Percentiles rank a stretch among this genome's conserved stretches.
Evolutionary conservation across 1,140 invertebrate genomes (phyloP).

Genomic region (Monochamus saltuarius): DNA sequence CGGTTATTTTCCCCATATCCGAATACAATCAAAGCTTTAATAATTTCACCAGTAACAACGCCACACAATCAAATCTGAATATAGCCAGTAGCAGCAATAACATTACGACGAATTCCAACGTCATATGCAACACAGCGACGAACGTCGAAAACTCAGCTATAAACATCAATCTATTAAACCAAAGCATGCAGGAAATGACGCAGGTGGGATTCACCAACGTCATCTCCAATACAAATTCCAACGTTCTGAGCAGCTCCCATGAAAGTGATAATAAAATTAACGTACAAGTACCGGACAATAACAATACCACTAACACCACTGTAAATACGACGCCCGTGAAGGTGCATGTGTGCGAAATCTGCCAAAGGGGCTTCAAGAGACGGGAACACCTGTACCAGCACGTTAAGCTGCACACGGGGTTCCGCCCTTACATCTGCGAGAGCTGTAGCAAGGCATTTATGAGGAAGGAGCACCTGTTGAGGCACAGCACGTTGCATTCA

Average conservation of each 20-base stretch:
- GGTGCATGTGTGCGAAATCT: conserved; percentile 57
- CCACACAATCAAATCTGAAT: conserved; percentile 18
- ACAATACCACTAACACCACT: conserved; percentile 3
- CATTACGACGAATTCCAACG: background rate
- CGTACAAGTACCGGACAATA: conserved; percentile 8
- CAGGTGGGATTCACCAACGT: conserved; percentile 15
- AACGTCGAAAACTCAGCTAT: conserved; percentile 26
- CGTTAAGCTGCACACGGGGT: conserved; percentile 69
- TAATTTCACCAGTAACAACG: conserved; percentile 14
- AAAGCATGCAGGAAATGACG: conserved; percentile 20
- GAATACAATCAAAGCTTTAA: conserved; percentile 19
- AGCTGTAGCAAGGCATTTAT: conserved; percentile 72
- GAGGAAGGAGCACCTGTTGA: conserved; percentile 68
- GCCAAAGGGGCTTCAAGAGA: conserved; percentile 61
- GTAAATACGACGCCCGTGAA: conserved; percentile 15
- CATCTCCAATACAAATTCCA: conserved; percentile 12
- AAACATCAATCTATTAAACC: conserved; percentile 29
- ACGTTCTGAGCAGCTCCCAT: background rate
- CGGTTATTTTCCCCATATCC: conserved; percentile 24
- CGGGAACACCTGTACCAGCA: conserved; percentile 63
- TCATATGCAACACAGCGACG: conserved; percentile 15
- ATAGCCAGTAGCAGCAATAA: conserved; percentile 4
- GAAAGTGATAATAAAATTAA: conserved; percentile 8
- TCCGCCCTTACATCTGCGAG: conserved; percentile 64
- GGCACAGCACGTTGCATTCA: conserved; percentile 73